phyloP scores from a whole-genome alignment of 2,797 vertebrate species.

The Chaetodon trifasciatus region DNA sequence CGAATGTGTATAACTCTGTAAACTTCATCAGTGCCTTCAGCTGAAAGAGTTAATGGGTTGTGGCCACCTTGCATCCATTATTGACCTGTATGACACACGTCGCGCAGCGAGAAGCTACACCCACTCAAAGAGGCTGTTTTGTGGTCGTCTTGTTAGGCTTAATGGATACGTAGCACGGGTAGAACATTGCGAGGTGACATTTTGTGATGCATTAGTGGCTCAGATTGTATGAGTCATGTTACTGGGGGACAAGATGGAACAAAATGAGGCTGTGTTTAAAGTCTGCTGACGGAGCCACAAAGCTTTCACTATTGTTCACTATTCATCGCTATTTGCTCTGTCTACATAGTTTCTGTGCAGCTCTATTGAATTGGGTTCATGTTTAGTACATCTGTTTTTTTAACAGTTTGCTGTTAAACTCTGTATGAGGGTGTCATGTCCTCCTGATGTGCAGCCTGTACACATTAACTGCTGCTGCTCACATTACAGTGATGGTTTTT shows the following conservation, averaged over 20 bases:
- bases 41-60: constrained; percentile 55
- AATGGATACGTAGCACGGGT: constrained; percentile 38
- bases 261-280: constrained; percentile 13
- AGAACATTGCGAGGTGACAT: constrained; percentile 24
- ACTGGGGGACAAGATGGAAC: constrained; percentile 17
- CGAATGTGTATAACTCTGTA: constrained; percentile 24
- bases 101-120: constrained; percentile 17
- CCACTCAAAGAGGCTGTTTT: constrained; percentile 23
- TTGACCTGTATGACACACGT: constrained; percentile 45
- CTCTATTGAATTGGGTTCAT: background rate
- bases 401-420: constrained; percentile 41
- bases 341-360: constrained; percentile 8
- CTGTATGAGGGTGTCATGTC: constrained; percentile 14
- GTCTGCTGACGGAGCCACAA: constrained; percentile 20
- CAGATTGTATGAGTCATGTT: constrained; percentile 23
- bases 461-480: background rate
- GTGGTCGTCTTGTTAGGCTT: constrained; percentile 10
- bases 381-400: constrained; percentile 40
- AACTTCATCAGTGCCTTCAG: constrained; percentile 17
- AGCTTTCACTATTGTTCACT: background rate
- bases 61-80: constrained; percentile 22
- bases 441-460: constrained; percentile 6
- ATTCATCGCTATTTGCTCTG: background rate
- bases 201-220: constrained; percentile 40
- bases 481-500: constrained; percentile 8